These are phyloP conservation scores for Mastomys natalensis DNA, from an alignment of 2,113 vertebrate species.

Conservation along the genomic window DNA sequence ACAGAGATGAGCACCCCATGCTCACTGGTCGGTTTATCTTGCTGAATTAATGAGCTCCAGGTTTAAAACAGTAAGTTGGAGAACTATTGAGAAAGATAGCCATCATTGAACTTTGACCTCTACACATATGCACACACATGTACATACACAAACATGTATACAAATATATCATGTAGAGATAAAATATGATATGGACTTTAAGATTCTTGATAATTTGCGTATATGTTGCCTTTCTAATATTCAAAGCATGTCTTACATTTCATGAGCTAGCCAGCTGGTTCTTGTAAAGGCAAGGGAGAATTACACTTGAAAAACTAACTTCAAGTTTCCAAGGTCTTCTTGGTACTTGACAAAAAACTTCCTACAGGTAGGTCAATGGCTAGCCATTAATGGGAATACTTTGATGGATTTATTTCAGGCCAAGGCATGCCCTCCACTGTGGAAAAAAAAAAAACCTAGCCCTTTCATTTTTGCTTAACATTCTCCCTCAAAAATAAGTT, in stretches of 20 bases:
- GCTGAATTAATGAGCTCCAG: neutral
- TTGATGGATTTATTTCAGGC: conserved; percentile 16
- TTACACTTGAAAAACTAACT: conserved; percentile 12
- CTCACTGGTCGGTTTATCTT: neutral
- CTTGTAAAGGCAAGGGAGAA: conserved; percentile 14
- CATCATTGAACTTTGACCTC: neutral
- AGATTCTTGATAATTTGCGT: neutral
- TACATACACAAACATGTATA: neutral
- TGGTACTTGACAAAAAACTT: conserved; percentile 37
- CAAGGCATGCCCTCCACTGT: neutral
- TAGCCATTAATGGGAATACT: neutral
- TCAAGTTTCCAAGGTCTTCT: conserved; percentile 25
- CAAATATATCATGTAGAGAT: neutral
- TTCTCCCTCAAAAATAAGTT: conserved; percentile 47
- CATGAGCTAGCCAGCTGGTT: neutral
- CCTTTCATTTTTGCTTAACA: neutral
- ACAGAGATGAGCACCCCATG: neutral
- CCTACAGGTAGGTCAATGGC: neutral
- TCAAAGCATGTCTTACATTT: conserved; percentile 42
- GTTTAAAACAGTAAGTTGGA: too few species aligned
- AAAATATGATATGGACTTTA: neutral
- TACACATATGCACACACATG: neutral
- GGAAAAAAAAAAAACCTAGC: neutral
- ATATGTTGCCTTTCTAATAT: neutral
- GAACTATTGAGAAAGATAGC: neutral